Percentiles rank a stretch among this genome's conserved stretches.
Evolutionary conservation across 2,113 vertebrate species (phyloP).

Genomic region (Emberiza fucata): DNA sequence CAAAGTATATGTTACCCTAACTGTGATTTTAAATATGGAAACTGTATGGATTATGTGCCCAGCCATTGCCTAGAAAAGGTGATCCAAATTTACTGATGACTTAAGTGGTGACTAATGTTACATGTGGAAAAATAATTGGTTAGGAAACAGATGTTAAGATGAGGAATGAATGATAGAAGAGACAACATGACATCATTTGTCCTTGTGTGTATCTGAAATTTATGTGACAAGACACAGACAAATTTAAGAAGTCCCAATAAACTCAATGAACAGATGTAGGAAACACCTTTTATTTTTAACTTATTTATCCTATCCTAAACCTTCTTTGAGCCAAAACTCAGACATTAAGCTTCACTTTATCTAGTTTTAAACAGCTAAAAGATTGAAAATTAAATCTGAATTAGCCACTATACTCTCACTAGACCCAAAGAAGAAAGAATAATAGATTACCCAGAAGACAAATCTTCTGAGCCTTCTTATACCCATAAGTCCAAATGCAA

Average conservation of each 20-base stretch:
- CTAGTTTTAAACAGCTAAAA: neutral
- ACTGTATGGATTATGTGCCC: neutral
- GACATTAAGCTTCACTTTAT: neutral
- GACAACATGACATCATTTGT: neutral
- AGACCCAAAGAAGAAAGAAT: neutral
- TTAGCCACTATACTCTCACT: neutral
- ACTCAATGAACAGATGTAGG: neutral
- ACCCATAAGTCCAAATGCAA: neutral
- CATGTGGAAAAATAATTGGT: neutral
- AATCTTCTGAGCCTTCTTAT: neutral
- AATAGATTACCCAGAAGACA: neutral
- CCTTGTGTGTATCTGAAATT: neutral
- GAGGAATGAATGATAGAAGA: neutral
- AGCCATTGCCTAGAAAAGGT: neutral
- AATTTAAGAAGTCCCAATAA: neutral
- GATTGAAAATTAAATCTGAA: neutral
- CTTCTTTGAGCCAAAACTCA: neutral
- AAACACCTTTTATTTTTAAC: neutral
- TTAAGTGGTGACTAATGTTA: neutral
- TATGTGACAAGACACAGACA: neutral
- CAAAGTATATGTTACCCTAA: neutral
- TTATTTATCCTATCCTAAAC: neutral
- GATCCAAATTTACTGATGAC: neutral
- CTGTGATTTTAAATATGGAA: neutral
- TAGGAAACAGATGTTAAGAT: neutral